These are phyloP conservation scores for Palythoa grandis DNA, from an alignment of 92 coral and sea anemone genomes.

Conservation along the genomic window DNA sequence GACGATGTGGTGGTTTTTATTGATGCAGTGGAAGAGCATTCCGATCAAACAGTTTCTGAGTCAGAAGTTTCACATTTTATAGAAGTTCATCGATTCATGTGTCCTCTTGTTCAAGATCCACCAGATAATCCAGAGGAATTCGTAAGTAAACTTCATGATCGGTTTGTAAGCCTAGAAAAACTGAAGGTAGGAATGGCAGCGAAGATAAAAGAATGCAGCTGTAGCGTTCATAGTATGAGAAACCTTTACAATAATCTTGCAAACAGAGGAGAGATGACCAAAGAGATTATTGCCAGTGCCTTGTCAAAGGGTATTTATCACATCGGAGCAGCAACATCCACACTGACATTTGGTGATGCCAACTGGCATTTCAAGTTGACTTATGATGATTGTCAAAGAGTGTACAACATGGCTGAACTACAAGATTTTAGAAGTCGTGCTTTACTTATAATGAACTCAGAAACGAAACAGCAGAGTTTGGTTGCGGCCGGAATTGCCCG, in stretches of 20 bases:
- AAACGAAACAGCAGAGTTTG: conserved; percentile 52
- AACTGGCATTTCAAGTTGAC: conserved; percentile 61
- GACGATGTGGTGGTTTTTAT: conserved; percentile 74
- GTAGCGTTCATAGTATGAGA: conserved; percentile 82
- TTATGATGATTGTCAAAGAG: conserved; percentile 31
- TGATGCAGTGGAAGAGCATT: conserved; percentile 81
- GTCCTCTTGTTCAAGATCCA: conserved; percentile 51
- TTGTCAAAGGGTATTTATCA: conserved; percentile 16
- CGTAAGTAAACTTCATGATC: conserved; percentile 29
- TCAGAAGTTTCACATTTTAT: conserved; percentile 73
- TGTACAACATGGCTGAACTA: conserved; percentile 50
- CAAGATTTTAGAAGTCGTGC: conserved; percentile 82
- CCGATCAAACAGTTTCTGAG: conserved; percentile 70
- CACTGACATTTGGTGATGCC: background rate
- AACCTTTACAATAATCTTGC: conserved; percentile 84
- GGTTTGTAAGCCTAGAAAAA: conserved; percentile 26
- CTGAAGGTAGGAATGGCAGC: conserved; percentile 58
- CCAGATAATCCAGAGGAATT: conserved; percentile 43
- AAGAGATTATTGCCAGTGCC: conserved; percentile 78
- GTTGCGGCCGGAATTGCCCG: conserved; percentile 34
- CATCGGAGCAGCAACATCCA: background rate
- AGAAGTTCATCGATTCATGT: conserved; percentile 67
- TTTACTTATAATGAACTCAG: conserved; percentile 65
- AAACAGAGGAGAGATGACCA: conserved; percentile 92
- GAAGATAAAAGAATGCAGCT: conserved; percentile 68